Conservation (phyloP, 1,140 invertebrate species). For the Maniola jurtina region DNA sequence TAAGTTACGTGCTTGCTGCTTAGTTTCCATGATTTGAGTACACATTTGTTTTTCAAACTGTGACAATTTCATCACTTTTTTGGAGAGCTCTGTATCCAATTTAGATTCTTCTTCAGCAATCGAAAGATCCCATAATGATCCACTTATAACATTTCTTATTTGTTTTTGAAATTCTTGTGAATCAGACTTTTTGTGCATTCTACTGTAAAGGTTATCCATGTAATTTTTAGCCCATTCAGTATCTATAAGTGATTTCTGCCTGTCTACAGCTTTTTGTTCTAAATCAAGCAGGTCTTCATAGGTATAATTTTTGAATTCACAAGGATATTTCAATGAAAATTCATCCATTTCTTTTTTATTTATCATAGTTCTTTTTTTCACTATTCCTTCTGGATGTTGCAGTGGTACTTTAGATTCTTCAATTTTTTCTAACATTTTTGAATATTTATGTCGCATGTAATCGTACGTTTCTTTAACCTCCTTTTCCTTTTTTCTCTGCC, state of each 20-base stretch:
- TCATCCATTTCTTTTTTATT: slow-evolving; percentile 63
- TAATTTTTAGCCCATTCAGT: slow-evolving; percentile 62
- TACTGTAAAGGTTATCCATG: slow-evolving; percentile 57
- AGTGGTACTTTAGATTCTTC: slow-evolving; percentile 46
- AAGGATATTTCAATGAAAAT: slow-evolving; percentile 58
- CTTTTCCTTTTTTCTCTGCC: slow-evolving; percentile 77
- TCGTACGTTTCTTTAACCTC: slow-evolving; percentile 64
- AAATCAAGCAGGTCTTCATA: slow-evolving; percentile 61
- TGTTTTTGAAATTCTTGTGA: slow-evolving; percentile 69
- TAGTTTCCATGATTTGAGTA: slow-evolving; percentile 80
- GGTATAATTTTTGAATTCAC: slow-evolving; percentile 60
- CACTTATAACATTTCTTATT: slow-evolving; percentile 57
- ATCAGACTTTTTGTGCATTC: slow-evolving; percentile 55
- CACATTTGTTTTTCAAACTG: slow-evolving; percentile 82
- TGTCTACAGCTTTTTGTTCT: slow-evolving; percentile 51
- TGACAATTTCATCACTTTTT: slow-evolving; percentile 80
- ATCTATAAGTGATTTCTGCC: slow-evolving; percentile 48
- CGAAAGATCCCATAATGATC: slow-evolving; percentile 60
- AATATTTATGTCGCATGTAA: slow-evolving; percentile 60
- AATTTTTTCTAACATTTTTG: slow-evolving; percentile 52
- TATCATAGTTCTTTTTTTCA: slow-evolving; percentile 37
- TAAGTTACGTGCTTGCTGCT: slow-evolving; percentile 77
- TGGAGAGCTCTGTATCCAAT: slow-evolving; percentile 73
- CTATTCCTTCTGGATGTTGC: slow-evolving; percentile 20
- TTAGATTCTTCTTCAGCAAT: slow-evolving; percentile 74